These are phyloP conservation scores for Muraenolepis orangiensis DNA, from an alignment of 2,797 vertebrate species.

Conservation along the genomic window DNA sequence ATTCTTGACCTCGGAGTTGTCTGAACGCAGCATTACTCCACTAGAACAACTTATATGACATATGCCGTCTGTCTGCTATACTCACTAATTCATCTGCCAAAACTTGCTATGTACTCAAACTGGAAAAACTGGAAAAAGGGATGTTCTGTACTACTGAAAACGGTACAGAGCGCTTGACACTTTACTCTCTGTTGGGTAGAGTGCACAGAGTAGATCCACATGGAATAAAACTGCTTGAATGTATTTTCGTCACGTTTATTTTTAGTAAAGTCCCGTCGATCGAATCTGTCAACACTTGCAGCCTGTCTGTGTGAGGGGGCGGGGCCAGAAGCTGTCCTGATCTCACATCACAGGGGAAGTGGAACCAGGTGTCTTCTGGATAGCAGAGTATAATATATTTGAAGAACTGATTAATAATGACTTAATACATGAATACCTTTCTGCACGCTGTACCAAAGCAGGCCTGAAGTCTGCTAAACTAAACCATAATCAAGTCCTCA, in stretches of 20 bases:
- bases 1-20: too few species aligned
- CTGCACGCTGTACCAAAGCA: too few species aligned
- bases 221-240: constrained; percentile 1
- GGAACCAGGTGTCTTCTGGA: not conserved
- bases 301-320: not conserved
- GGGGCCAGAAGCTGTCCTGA: not conserved
- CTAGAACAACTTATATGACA: too few species aligned
- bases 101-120: constrained; percentile 42
- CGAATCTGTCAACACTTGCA: not conserved
- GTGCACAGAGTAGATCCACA: constrained; percentile 3
- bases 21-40: too few species aligned
- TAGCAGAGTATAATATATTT: not conserved
- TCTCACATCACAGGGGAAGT: not conserved
- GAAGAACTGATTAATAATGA: too few species aligned
- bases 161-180: not conserved
- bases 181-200: not conserved
- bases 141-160: constrained; percentile 1
- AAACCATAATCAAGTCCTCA: not conserved
- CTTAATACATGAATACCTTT: too few species aligned
- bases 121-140: constrained; percentile 7
- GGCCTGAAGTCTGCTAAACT: not conserved
- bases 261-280: not conserved
- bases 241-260: constrained; percentile 2
- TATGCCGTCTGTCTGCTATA: too few species aligned
- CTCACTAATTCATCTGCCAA: constrained; percentile 61